These are phyloP conservation scores for Henricia sp. DNA, from an alignment of 53 echinoderm and acorn worm genomes.

Conservation along the genomic window DNA sequence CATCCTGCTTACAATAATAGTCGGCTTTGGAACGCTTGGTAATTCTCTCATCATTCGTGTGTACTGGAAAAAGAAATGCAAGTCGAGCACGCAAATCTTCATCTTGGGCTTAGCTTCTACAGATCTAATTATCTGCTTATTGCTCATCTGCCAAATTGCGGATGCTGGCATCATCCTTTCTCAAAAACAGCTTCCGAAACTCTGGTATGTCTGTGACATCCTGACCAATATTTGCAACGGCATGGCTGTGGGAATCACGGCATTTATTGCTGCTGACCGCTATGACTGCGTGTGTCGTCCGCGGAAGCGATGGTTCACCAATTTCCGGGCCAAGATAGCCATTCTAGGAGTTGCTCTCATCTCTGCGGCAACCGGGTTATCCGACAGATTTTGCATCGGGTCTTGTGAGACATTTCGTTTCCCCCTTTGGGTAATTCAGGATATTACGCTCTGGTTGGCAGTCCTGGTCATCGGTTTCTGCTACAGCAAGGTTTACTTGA, in stretches of 20 bases:
- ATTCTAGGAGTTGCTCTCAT: slow-evolving; percentile 5
- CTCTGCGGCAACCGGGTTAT: not conserved
- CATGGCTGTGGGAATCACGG: slow-evolving; percentile 51
- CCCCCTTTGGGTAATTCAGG: not conserved
- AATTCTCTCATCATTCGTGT: slow-evolving; percentile 54
- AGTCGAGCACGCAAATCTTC: slow-evolving; percentile 63
- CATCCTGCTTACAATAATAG: slow-evolving; percentile 39
- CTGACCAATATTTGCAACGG: slow-evolving; percentile 14
- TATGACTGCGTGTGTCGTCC: slow-evolving; percentile 68
- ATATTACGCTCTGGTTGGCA: slow-evolving; percentile 31
- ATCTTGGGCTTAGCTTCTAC: slow-evolving; percentile 52
- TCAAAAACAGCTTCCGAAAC: not conserved
- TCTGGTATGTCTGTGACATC: not conserved
- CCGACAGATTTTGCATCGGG: not conserved
- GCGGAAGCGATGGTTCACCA: slow-evolving; percentile 40
- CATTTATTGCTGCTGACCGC: slow-evolving; percentile 65
- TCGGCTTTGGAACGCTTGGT: slow-evolving; percentile 54
- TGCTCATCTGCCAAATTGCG: slow-evolving; percentile 29
- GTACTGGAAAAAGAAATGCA: slow-evolving; percentile 55
- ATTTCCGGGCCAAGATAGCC: slow-evolving; percentile 13
- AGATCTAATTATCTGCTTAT: slow-evolving; percentile 53
- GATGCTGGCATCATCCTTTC: not conserved
- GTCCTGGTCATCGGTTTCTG: slow-evolving; percentile 31
- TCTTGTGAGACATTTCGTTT: not conserved
- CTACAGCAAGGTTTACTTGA: slow-evolving; percentile 55